Base-by-base conservation (phyloP, 2,888 invertebrate genomes). In the Gymnosoma rotundatum region DNA sequence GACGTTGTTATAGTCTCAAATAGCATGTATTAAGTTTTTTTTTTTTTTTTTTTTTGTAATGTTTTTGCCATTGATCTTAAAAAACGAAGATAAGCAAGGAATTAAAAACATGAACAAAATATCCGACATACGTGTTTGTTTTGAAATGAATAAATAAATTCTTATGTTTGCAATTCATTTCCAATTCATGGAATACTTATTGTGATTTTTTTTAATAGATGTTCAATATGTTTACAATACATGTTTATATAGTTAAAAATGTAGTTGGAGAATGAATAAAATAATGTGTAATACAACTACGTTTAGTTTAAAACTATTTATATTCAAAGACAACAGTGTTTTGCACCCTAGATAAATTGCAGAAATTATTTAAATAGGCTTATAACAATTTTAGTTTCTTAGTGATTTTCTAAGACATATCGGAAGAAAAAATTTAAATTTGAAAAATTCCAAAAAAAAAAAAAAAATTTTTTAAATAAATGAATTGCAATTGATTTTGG, bases 21-120 rank as follows among this genome's bases (percentile, higher is more conserved):
- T 89, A 89, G 88, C 88, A 86, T 87, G 82, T 88, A 89, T 88
- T 89, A 88, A 87, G 88, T 88, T 88, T 89, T 85, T 86, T 32
- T 32, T 32, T 32, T 32, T 32, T 32, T 32, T 32, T 85, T 86
- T 87, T 89, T 87, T 86, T 88, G 85, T 87, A 86, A 87, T 84
- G 87, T 58, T 12, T 76, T 76, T 67, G 42, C 72, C 45, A 82
- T 61, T 76, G 82, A 73, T 83, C 63, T 78, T 78, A 18, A 20
- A 20, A 38, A 42, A 2, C 7, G 16, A 45, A 18, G 18, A 18
- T 18, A 52, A 5, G 50, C 4, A 48, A 14, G 12, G 12, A 45
- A 38, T 9, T 38, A 42, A 42, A 66, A 12, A 38, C 12, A 63
- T 36, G 60, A 52, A 70, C 56, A 75, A 69, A 50, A 64, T 58